phyloP scores from a whole-genome alignment of 2,113 vertebrate species.

The Pygoscelis adeliae region DNA sequence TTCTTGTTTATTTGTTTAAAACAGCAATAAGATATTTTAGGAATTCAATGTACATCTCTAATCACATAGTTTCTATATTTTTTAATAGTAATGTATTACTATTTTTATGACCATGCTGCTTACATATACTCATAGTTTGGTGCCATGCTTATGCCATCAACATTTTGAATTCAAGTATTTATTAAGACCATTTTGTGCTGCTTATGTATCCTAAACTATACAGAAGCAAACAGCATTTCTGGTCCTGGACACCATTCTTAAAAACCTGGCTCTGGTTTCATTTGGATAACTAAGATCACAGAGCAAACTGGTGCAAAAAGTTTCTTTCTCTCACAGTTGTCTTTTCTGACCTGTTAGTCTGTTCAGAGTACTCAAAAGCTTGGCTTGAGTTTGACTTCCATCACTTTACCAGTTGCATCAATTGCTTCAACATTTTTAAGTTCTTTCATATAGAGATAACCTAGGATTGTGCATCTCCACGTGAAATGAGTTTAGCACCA shows the following conservation, averaged over 20 bases:
- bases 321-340: background rate
- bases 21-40: background rate
- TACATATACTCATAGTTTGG: background rate
- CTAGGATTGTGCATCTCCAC: accelerated
- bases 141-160: background rate
- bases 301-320: background rate
- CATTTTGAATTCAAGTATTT: background rate
- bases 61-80: background rate
- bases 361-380: background rate
- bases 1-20: background rate
- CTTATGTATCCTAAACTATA: background rate
- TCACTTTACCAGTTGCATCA: background rate
- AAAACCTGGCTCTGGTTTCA: background rate
- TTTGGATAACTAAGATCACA: background rate
- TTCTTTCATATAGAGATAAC: background rate
- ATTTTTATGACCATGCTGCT: background rate
- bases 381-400: background rate
- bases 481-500: background rate
- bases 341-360: background rate
- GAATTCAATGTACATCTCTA: background rate
- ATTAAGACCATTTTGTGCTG: background rate
- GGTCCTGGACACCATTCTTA: background rate
- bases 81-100: background rate
- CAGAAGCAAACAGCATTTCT: background rate
- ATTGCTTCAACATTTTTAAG: background rate